Evolutionary conservation across 2,797 vertebrate species (phyloP), one percentile per base, ranked within the genome.

Genomic region (Adrianichthys oophorus): DNA sequence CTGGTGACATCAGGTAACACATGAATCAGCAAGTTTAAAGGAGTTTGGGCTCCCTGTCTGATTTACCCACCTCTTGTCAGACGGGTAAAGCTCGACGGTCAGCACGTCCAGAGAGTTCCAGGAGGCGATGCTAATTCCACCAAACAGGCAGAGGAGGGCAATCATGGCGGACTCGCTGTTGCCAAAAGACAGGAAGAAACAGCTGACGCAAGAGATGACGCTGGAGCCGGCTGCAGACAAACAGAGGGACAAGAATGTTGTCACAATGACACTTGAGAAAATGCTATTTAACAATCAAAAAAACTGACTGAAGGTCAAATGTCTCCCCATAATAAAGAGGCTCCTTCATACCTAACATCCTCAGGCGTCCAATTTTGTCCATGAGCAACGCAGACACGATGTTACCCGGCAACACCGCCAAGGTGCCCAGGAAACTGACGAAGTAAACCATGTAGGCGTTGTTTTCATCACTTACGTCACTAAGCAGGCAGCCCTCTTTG

Each of bases 361-460:
- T 93, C 48, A 98, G 92, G 37, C 97, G 94, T 66, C 97, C 97
- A 0, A 99, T 96, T 91, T 98, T 98, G 89, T 99, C 97, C 97
- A 99, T 98, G 68, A 99, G 94, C 81, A 99, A 89, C 0, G 97
- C 97, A 0, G 97, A 98, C 70, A 98, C 96, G 0, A 98, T 99
- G 85, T 99, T 98, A 7, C 97, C 97, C 0, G 97, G 97, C 52
- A 99, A 91, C 63, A 98, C 97, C 0, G 97, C 97, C 87, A 99
- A 80, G 2, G 97, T 97, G 62, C 97, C 96, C 74, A 98, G 70
- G 88, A 99, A 99, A 74, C 96, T 99, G 89, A 98, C 96, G 0
- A 99, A 99, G 86, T 98, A 99, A 66, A 98, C 93, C 97, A 98
- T 98, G 92, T 99, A 99, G 87, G 97, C 97, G 0, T 95, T 97